Base-by-base conservation (phyloP, 1,140 invertebrate species). In the Pseudomyrmex cubaensis region DNA sequence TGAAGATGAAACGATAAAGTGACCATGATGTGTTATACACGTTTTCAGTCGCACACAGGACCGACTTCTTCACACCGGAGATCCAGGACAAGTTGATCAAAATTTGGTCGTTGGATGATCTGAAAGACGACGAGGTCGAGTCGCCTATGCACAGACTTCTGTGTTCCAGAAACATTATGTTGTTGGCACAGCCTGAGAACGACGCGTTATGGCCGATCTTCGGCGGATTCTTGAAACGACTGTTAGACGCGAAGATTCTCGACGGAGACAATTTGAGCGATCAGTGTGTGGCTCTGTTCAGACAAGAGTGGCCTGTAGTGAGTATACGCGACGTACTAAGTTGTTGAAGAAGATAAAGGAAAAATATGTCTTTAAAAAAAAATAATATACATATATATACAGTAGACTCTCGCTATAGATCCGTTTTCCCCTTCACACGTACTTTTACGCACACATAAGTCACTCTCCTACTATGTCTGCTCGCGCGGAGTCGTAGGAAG, bases 241-340 rank as follows among this genome's bases (percentile, higher is more conserved):
- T 95, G 72, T 91, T 94, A 70, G 89, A 87, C 2, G 86, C 91
- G 69, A 84, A 93, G 22, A 69, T 95, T 75, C 84, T 95, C 54
- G 90, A 87, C n/a, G 86, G 94, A 25, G 89, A 93, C 5, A 78
- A 76, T 73, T 80, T 95, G 10, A 93, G 94, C 70, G 91, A 94
- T 44, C 93, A 95, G 66, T 94, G 93, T 69, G 90, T 95, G 4
- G 92, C 91, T 63, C 87, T 95, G 50, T 93, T 95, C 35, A 92
- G 93, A 84, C 87, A 93, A 46, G 93, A 95, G 35, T 95, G 94
- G 94, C 90, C 94, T 25, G 84, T 84, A 85, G 93, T 94, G 87
- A 91, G 90, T 90, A 66, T 22, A 82, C 0, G 66, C 22, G 8
- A 56, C 72, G 17, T n/a, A 20, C 17, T 10, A 44, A 57, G 35